Evolutionary conservation across 2,797 vertebrate genomes (phyloP).

Genomic region (Anas flavirostris): DNA sequence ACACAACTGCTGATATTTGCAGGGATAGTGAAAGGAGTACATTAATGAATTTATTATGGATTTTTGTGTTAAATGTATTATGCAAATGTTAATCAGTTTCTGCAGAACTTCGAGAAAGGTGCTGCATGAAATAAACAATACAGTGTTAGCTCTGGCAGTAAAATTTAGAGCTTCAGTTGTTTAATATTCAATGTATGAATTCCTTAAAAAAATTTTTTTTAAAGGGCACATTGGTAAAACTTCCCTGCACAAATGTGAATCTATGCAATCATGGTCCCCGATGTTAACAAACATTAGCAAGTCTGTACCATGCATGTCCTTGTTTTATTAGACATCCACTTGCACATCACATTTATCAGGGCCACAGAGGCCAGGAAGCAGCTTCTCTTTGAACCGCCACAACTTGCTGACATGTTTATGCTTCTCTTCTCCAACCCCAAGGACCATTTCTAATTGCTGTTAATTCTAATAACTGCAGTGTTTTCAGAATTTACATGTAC

Average conservation of each 20-base stretch:
- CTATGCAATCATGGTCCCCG: not conserved
- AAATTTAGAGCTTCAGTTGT: constrained; percentile 8
- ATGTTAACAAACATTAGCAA: constrained; percentile 72
- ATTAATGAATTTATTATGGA: constrained; percentile 66
- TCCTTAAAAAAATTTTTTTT: not conserved
- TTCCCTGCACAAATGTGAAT: constrained; percentile 41
- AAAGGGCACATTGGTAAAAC: constrained; percentile 63
- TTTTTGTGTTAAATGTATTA: constrained; percentile 69
- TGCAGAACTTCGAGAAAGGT: constrained; percentile 47
- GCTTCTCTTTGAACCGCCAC: constrained; percentile 29
- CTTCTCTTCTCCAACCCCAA: not conserved
- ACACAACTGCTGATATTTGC: constrained; percentile 40
- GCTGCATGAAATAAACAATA: constrained; percentile 59
- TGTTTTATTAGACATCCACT: not conserved
- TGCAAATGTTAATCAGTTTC: constrained; percentile 70
- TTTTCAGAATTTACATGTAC: not conserved
- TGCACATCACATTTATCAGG: not conserved
- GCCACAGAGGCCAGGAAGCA: not conserved
- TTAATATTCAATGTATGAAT: constrained; percentile 67
- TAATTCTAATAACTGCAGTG: not conserved
- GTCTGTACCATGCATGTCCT: not conserved
- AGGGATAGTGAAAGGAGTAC: constrained; percentile 40
- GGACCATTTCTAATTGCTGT: not conserved
- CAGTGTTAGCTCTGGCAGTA: not conserved
- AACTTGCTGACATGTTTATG: not conserved